Evolutionary conservation across 2,113 vertebrate genomes (phyloP).

Genomic region (Phalacrocorax brasilianus): DNA sequence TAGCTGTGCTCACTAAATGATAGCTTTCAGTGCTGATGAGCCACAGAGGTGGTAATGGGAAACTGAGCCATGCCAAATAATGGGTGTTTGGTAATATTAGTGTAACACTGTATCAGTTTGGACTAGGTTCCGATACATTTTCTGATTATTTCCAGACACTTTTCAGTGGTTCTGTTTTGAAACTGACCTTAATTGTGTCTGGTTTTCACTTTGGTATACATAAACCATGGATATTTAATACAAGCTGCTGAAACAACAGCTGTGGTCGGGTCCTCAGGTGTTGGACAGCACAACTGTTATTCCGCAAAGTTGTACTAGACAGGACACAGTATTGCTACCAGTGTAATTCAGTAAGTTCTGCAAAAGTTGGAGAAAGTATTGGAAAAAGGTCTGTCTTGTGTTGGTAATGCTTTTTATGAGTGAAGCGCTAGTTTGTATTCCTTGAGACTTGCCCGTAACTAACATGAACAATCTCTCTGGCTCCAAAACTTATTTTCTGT

Average conservation of each 20-base stretch:
- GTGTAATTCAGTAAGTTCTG: not conserved
- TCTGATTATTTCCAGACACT: not conserved
- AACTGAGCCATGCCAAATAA: not conserved
- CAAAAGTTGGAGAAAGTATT: not conserved
- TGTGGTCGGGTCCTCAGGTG: not conserved
- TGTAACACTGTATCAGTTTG: not conserved
- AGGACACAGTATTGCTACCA: not conserved
- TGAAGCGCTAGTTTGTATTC: not conserved
- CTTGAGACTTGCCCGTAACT: not conserved
- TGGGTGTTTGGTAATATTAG: not conserved
- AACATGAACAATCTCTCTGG: not conserved
- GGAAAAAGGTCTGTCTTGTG: not conserved
- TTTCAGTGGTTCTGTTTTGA: not conserved
- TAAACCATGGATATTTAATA: not conserved
- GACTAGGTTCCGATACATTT: not conserved
- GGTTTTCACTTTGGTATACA: fast-evolving
- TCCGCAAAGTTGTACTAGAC: not conserved
- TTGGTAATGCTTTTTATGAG: not conserved
- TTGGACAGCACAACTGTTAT: not conserved
- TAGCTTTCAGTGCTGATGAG: not conserved
- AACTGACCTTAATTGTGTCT: not conserved
- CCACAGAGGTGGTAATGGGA: not conserved
- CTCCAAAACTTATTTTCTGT: not conserved
- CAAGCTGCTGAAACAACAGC: not conserved
- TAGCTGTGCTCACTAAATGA: not conserved